phyloP scores from a whole-genome alignment of 2,797 vertebrate genomes.

The Simalia tracyae region DNA sequence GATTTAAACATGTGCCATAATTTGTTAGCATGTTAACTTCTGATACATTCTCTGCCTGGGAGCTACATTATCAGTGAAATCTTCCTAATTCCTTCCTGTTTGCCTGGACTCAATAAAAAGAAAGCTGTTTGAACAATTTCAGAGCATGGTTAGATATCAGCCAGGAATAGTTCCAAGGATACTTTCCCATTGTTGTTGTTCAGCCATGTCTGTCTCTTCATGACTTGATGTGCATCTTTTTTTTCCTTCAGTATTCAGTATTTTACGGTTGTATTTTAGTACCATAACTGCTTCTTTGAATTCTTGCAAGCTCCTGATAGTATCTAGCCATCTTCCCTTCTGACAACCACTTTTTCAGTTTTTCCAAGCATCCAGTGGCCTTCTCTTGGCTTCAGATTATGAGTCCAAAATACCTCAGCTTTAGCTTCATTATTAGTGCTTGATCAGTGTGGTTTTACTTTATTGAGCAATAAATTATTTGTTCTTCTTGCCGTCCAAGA shows the following conservation, averaged over 20 bases:
- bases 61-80: conserved; percentile 45
- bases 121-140: conserved; percentile 49
- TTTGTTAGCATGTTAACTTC: conserved; percentile 64
- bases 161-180: background rate
- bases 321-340: background rate
- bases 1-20: conserved; percentile 64
- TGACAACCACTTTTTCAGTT: background rate
- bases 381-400: background rate
- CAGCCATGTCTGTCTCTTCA: background rate
- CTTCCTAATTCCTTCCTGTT: conserved; percentile 55
- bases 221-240: background rate
- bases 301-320: background rate
- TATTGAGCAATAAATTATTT: background rate
- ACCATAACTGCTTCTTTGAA: background rate
- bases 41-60: conserved; percentile 47
- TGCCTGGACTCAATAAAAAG: conserved; percentile 46
- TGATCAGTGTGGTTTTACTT: background rate
- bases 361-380: background rate
- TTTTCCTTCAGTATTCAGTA: background rate
- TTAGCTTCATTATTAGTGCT: background rate
- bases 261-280: background rate
- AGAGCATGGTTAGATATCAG: conserved; percentile 43
- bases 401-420: background rate
- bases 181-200: background rate
- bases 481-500: background rate